A percentile compares a stretch with the other conserved stretches of the same genome.
Conservation (phyloP, 2,888 invertebrate species). For the Agrotis puta region DNA sequence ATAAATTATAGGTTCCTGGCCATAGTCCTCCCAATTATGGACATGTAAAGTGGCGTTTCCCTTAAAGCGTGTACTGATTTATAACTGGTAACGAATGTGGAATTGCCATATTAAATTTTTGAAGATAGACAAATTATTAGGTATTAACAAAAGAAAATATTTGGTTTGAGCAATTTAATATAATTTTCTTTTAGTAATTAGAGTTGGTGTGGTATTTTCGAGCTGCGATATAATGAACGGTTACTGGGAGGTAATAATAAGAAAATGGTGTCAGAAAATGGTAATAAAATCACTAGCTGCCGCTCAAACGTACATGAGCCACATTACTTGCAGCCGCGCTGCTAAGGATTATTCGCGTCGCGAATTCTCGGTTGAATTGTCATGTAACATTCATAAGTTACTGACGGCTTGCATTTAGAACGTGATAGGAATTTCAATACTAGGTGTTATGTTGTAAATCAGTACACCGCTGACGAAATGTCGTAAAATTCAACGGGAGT, state of each 20-base stretch:
- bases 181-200: conserved; percentile 3
- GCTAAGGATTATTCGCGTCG: conserved; percentile 59
- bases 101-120: conserved; percentile 26
- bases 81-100: conserved; percentile 28
- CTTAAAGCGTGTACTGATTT: conserved; percentile 51
- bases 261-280: conserved; percentile 9
- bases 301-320: conserved; percentile 30
- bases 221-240: neutral
- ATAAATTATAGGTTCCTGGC: conserved; percentile 43
- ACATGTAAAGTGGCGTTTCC: conserved; percentile 22
- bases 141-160: conserved; percentile 8
- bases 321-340: conserved; percentile 45
- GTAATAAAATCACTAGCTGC: conserved; percentile 37
- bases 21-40: conserved; percentile 23
- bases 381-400: conserved; percentile 68
- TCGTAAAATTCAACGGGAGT: conserved; percentile 11
- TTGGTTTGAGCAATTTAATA: conserved; percentile 1
- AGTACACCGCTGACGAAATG: conserved; percentile 52
- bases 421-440: conserved; percentile 61
- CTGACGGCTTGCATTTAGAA: conserved; percentile 65
- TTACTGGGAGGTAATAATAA: neutral
- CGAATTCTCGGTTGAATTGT: conserved; percentile 57
- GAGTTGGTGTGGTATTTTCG: neutral
- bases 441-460: conserved; percentile 52
- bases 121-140: conserved; percentile 18